A percentile compares a stretch with the other conserved stretches of the same genome.
phyloP scores from a whole-genome alignment of 2,797 vertebrate species.

The Scarus forsteni region DNA sequence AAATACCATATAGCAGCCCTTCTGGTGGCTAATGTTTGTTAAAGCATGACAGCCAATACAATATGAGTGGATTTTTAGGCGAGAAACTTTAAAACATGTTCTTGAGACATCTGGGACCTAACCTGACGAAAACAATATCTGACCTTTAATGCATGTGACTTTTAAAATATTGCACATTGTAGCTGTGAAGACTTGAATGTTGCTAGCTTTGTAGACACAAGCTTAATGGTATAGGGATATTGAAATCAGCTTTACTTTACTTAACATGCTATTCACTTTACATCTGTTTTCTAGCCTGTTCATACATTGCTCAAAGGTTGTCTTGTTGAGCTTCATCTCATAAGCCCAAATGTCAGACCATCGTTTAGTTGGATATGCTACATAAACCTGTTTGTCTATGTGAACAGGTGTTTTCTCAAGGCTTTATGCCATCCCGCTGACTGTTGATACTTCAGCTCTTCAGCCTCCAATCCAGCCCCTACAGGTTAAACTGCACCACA shows the following conservation, averaged over 20 bases:
- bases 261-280: not conserved
- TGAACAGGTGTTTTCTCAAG: conserved; percentile 64
- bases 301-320: not conserved
- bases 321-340: not conserved
- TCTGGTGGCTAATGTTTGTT: too few species aligned
- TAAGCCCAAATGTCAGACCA: not conserved
- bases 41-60: too few species aligned
- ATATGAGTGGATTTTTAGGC: too few species aligned
- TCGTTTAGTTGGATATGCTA: not conserved
- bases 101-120: too few species aligned
- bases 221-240: too few species aligned
- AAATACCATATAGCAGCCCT: too few species aligned
- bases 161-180: too few species aligned
- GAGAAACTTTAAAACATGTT: too few species aligned
- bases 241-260: not conserved
- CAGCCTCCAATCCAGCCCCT: conserved; percentile 35
- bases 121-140: too few species aligned
- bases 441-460: not conserved
- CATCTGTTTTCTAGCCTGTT: not conserved
- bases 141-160: too few species aligned
- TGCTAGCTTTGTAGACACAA: too few species aligned
- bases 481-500: conserved; percentile 23
- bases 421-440: not conserved
- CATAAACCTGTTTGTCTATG: conserved; percentile 52
- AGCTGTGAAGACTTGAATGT: too few species aligned